Percentiles rank a stretch among this genome's conserved stretches.
Evolutionary conservation across 2,113 vertebrate genomes (phyloP).

Genomic region (Tyrannus savana): DNA sequence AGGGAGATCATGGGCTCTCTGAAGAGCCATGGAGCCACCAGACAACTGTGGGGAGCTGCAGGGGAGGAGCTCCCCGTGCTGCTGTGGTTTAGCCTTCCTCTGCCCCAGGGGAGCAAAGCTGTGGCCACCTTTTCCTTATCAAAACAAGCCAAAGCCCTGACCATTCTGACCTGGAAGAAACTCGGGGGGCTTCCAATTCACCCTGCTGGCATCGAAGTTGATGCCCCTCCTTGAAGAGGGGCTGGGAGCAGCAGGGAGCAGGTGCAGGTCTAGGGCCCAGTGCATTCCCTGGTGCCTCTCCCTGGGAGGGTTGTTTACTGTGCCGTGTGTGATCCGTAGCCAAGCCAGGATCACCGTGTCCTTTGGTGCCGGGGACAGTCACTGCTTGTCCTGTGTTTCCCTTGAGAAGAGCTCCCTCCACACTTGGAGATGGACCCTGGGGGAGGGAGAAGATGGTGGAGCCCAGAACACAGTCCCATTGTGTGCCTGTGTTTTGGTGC

Average conservation of each 20-base stretch:
- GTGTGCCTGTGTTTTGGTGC: not conserved
- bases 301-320: not conserved
- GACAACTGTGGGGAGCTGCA: rapidly evolving
- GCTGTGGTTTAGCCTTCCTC: not conserved
- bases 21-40: not conserved
- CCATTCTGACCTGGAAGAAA: not conserved
- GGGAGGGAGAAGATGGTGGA: not conserved
- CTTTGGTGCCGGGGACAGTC: not conserved
- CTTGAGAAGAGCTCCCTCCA: not conserved
- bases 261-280: rapidly evolving
- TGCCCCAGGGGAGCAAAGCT: rapidly evolving
- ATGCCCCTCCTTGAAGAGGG: not conserved
- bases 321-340: rapidly evolving
- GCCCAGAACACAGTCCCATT: conserved; percentile 9
- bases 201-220: not conserved
- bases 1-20: not conserved
- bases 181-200: not conserved
- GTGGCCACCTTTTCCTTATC: rapidly evolving
- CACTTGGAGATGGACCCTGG: not conserved
- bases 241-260: not conserved
- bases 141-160: not conserved
- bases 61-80: not conserved
- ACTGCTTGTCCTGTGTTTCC: not conserved
- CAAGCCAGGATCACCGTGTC: not conserved
- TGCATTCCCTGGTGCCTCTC: rapidly evolving